Evolutionary conservation across 2,113 vertebrate species (phyloP).

Genomic region (Atrichornis clamosus): DNA sequence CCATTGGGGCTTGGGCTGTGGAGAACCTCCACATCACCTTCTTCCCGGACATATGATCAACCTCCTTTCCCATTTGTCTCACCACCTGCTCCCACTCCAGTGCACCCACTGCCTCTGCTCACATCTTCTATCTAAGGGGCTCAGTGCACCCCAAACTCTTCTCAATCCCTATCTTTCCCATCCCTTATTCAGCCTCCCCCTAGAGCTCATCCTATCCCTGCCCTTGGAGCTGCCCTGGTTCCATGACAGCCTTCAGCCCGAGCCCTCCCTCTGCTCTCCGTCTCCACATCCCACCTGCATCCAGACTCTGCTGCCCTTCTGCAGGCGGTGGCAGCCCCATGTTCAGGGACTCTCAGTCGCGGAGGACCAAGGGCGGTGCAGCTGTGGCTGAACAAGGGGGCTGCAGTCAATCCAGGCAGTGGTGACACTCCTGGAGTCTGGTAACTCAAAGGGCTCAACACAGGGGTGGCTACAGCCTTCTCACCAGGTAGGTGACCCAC

Average conservation of each 20-base stretch:
- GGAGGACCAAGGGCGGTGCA: neutral
- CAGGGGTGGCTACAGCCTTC: neutral
- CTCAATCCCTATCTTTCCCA: neutral
- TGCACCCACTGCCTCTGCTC: neutral
- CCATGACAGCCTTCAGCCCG: neutral
- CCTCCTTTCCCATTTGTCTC: fast-evolving
- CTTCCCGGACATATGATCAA: neutral
- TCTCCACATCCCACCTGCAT: neutral
- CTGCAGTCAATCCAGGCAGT: neutral
- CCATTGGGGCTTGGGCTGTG: neutral
- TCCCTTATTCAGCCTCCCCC: neutral
- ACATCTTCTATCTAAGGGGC: neutral
- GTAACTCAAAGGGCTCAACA: neutral
- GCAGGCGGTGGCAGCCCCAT: fast-evolving
- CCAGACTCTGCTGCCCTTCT: neutral
- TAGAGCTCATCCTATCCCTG: neutral
- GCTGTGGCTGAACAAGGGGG: neutral
- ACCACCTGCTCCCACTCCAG: neutral
- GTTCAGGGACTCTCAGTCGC: neutral
- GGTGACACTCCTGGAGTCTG: fast-evolving
- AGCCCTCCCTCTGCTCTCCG: neutral
- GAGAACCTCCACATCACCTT: neutral
- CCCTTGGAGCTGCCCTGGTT: neutral
- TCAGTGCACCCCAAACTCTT: neutral
- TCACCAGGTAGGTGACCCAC: neutral